These are phyloP conservation scores for Orchesella cincta DNA, from an alignment of 1,140 invertebrate species.

Conservation along the genomic window DNA sequence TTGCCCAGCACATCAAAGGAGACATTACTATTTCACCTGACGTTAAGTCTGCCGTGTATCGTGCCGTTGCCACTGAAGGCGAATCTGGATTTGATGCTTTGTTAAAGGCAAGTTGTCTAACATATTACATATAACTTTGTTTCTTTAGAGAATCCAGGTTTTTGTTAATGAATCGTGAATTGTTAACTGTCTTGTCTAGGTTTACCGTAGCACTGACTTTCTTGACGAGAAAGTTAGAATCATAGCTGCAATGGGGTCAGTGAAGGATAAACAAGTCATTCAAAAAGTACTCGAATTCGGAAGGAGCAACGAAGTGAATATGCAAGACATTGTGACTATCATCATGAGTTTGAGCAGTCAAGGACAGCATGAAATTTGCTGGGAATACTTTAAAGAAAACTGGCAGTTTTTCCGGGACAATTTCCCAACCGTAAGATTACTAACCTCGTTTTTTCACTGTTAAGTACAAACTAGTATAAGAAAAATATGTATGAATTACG, in stretches of 20 bases:
- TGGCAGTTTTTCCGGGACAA: conserved; percentile 29
- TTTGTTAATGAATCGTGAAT: not conserved
- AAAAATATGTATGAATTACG: not conserved
- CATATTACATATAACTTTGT: conserved; percentile 2
- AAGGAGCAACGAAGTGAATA: conserved; percentile 60
- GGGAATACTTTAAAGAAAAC: conserved; percentile 63
- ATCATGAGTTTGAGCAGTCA: conserved; percentile 59
- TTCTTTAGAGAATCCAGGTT: not conserved
- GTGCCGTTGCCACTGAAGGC: not conserved
- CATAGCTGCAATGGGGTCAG: conserved; percentile 74
- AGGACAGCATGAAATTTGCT: conserved; percentile 59
- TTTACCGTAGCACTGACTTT: conserved; percentile 81
- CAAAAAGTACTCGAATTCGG: conserved; percentile 69
- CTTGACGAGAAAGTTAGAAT: conserved; percentile 92
- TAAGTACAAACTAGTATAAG: not conserved
- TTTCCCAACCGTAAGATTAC: conserved; percentile 3
- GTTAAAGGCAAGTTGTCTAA: not conserved
- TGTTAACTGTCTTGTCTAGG: conserved; percentile 54
- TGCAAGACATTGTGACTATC: conserved; percentile 59
- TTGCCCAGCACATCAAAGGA: conserved; percentile 7
- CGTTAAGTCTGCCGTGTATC: conserved; percentile 25
- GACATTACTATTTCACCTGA: conserved; percentile 15
- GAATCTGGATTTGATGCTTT: not conserved
- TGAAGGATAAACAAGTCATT: conserved; percentile 70
- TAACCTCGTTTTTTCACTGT: not conserved